Evolutionary conservation across 2,797 vertebrate species (phyloP).

Genomic region (Steatocranus sp.): DNA sequence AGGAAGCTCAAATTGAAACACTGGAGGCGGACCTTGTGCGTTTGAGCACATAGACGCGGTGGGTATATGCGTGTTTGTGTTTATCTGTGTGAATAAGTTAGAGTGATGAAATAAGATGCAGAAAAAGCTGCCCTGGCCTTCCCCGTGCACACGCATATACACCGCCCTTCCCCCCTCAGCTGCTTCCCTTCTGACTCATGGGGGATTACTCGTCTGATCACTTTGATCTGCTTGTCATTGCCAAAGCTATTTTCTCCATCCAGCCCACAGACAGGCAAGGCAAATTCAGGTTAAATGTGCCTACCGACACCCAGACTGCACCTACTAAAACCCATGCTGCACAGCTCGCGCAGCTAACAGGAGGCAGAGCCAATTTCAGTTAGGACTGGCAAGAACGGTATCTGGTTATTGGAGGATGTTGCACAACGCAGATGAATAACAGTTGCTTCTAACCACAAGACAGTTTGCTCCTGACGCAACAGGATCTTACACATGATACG

Average conservation of each 20-base stretch:
- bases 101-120: conserved; percentile 54
- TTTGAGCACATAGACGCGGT: background rate
- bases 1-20: conserved; percentile 60
- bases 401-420: conserved; percentile 67
- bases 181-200: conserved; percentile 68
- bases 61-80: background rate
- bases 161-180: conserved; percentile 25
- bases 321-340: conserved; percentile 17
- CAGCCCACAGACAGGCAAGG: conserved; percentile 39
- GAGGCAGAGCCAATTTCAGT: conserved; percentile 56
- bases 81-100: conserved; percentile 27
- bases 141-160: background rate
- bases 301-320: conserved; percentile 32
- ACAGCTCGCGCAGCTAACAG: conserved; percentile 20
- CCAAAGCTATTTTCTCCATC: conserved; percentile 66
- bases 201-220: conserved; percentile 74
- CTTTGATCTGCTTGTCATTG: conserved; percentile 68
- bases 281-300: conserved; percentile 40
- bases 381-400: conserved; percentile 49
- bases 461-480: conserved; percentile 65
- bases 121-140: conserved; percentile 12
- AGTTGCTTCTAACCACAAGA: conserved; percentile 67
- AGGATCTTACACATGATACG: conserved; percentile 46
- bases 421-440: conserved; percentile 68
- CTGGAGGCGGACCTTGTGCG: conserved; percentile 43